phyloP scores from a whole-genome alignment of 2,797 vertebrate species.

The Astyanax mexicanus region DNA sequence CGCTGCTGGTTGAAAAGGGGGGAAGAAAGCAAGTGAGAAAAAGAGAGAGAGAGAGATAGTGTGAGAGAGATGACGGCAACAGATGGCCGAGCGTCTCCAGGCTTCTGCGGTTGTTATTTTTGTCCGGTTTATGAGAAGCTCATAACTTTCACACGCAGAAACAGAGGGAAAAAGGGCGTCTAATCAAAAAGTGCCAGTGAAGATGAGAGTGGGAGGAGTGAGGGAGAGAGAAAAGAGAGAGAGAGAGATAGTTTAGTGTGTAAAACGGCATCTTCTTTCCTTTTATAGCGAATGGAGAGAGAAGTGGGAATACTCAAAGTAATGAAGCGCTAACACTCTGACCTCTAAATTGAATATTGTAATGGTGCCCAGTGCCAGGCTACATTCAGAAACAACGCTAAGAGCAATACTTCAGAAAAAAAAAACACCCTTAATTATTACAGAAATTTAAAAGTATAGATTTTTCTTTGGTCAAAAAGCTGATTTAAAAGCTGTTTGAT shows the following conservation, averaged over 20 bases:
- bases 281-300: constrained; percentile 16
- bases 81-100: constrained; percentile 48
- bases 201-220: constrained; percentile 18
- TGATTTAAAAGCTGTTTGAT: no score
- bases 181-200: constrained; percentile 36
- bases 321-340: neutral
- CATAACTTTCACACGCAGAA: constrained; percentile 45
- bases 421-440: no score
- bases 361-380: neutral
- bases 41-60: constrained; percentile 11
- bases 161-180: constrained; percentile 28
- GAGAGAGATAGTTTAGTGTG: neutral
- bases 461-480: no score
- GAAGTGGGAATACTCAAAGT: constrained; percentile 6
- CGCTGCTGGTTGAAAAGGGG: neutral
- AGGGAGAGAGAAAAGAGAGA: neutral
- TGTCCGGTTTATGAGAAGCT: constrained; percentile 40
- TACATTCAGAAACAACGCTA: neutral
- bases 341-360: constrained; percentile 10
- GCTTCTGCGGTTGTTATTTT: constrained; percentile 50
- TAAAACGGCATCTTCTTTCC: neutral
- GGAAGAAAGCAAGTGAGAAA: neutral
- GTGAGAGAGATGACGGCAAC: constrained; percentile 44
- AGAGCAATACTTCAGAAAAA: neutral
- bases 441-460: no score